phyloP scores from a whole-genome alignment of 2,797 vertebrate species.

The Sebastes kiyomatsui region DNA sequence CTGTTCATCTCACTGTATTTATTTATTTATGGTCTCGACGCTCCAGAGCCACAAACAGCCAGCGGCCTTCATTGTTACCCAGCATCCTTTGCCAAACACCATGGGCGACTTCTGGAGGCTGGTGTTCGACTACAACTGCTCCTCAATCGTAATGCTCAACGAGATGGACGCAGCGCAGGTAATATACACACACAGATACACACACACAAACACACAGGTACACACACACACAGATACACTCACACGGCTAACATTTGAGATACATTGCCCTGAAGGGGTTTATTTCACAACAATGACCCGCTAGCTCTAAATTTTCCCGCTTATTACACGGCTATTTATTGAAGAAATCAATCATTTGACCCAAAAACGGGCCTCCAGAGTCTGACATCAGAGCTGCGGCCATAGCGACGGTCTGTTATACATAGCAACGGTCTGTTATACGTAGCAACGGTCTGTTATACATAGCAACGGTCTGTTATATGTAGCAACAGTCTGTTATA shows the following conservation, averaged over 20 bases:
- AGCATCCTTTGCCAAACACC: conserved; percentile 97
- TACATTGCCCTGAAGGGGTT: too few species aligned
- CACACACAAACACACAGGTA: not conserved
- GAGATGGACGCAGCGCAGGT: conserved; percentile 97
- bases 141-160: conserved; percentile 96
- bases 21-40: not conserved
- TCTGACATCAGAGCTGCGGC: too few species aligned
- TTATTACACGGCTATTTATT: too few species aligned
- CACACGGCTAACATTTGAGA: too few species aligned
- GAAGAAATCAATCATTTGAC: too few species aligned
- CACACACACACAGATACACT: too few species aligned
- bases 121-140: conserved; percentile 98
- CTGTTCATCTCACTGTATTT: not conserved
- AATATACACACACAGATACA: not conserved
- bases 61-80: conserved; percentile 97
- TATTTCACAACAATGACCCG: too few species aligned
- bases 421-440: too few species aligned
- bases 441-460: too few species aligned
- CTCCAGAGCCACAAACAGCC: conserved; percentile 97
- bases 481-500: fast-evolving
- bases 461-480: fast-evolving
- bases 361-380: too few species aligned
- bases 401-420: too few species aligned
- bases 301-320: too few species aligned
- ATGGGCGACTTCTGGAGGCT: conserved; percentile 97